Conservation (phyloP, 2,888 invertebrate species). For the Parasteatoda lunata region DNA sequence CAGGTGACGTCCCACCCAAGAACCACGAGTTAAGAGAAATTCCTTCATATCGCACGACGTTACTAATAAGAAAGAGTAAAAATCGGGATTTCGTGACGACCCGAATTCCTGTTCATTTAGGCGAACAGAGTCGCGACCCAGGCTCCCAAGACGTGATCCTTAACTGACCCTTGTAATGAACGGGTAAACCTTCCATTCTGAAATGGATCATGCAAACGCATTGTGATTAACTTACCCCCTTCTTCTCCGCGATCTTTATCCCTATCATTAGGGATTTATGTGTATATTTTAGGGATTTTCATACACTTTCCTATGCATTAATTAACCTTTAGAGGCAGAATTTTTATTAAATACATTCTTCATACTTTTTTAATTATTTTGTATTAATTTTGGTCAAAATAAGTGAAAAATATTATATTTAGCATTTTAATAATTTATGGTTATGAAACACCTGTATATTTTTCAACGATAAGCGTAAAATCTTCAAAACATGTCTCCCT, state of each 20-base stretch:
- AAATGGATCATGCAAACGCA: slow-evolving; percentile 60
- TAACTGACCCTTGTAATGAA: slow-evolving; percentile 46
- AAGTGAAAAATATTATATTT: too few species aligned
- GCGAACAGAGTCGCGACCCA: slow-evolving; percentile 55
- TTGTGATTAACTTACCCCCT: slow-evolving; percentile 22
- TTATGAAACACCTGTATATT: too few species aligned
- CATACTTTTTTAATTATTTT: too few species aligned
- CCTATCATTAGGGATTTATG: background rate
- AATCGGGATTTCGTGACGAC: slow-evolving; percentile 67
- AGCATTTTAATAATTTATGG: too few species aligned
- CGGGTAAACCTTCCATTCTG: slow-evolving; percentile 45
- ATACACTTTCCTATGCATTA: too few species aligned
- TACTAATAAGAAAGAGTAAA: slow-evolving; percentile 55
- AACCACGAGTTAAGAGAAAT: slow-evolving; percentile 49
- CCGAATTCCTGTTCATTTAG: slow-evolving; percentile 65
- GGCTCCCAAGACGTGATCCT: slow-evolving; percentile 43
- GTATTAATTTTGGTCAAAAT: too few species aligned
- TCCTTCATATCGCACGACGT: slow-evolving; percentile 66
- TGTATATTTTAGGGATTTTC: too few species aligned
- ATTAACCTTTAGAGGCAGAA: too few species aligned
- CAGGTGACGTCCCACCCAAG: slow-evolving; percentile 64
- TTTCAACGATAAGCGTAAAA: too few species aligned
- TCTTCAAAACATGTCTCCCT: too few species aligned
- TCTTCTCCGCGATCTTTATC: background rate
- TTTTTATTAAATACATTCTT: too few species aligned